These are phyloP conservation scores for Lycocerus yunnanus DNA, from an alignment of 2,888 invertebrate species.

Conservation along the genomic window DNA sequence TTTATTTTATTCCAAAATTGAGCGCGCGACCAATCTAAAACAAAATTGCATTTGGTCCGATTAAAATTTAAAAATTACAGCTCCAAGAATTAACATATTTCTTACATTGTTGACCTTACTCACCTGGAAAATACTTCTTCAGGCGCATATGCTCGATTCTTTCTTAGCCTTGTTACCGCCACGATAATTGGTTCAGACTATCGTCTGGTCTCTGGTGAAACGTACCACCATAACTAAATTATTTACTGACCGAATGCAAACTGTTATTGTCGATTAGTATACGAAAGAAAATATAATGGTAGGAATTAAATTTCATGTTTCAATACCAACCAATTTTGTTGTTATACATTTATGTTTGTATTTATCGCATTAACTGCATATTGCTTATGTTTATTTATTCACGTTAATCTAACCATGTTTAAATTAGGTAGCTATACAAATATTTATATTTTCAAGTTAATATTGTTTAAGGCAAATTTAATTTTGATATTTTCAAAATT, in stretches of 20 bases:
- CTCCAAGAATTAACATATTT: neutral
- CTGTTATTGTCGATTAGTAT: conserved; percentile 21
- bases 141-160: conserved; percentile 6
- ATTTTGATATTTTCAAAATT: neutral
- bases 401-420: neutral
- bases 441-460: neutral
- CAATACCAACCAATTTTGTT: neutral
- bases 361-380: neutral
- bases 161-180: conserved; percentile 19
- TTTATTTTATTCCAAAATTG: neutral
- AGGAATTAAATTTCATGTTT: conserved; percentile 20
- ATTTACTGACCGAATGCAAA: conserved; percentile 22
- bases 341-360: neutral
- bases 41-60: neutral
- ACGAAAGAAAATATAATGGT: conserved; percentile 13
- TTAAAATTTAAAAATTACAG: neutral
- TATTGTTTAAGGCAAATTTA: neutral
- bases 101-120: neutral
- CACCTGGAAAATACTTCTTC: neutral
- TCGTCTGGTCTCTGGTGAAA: conserved; percentile 8
- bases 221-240: conserved; percentile 17
- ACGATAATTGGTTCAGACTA: conserved; percentile 19
- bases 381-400: neutral
- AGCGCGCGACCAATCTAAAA: too few species aligned
- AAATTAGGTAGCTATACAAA: neutral